Evolutionary conservation across 1,140 invertebrate genomes (phyloP), one percentile per base, ranked within the genome.

Genomic region (Araneus ventricosus): DNA sequence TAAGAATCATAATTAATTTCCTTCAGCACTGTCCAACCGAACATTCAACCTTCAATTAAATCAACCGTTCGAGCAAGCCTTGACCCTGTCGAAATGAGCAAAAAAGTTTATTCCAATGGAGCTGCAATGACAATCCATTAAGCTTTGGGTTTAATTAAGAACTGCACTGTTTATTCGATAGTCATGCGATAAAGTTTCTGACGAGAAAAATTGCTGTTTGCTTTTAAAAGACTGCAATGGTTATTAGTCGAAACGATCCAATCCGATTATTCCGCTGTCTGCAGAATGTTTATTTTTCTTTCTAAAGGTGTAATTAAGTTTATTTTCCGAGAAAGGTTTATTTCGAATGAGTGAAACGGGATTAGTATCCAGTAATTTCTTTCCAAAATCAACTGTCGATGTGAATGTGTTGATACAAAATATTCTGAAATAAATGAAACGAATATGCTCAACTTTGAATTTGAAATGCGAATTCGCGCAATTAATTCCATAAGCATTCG

Each of bases 1-100:
- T 20, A 75, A 34, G 30, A 75, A 75, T 75, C 30, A 75, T 75
- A 75, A 75, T 75, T 75, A 75, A 75, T 75, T 75, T 75, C 20
- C 30, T 75, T 75, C 10, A 37, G 17, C 30, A 34, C 30, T 75
- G 30, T 75, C 70, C 30, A 75, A 75, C 70, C 34, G 30, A 75
- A 75, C 70, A 34, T 37, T 75, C 30, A 75, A 75, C 27, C 70
- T 75, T 75, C 27, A 75, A 75, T 75, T 37, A 37, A 75, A 75
- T 75, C 30, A 75, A 75, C 30, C 70, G 5, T 75, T 75, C 70
- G 8, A 30, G 17, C 30, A 22, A 17, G 30, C 70, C 70, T 75
- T 75, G 70, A 75, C 70, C 70, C 70, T 22, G 27, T 75, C 17
- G 70, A 27, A 67, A n/a, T 27, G 27, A 67, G n/a, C n/a, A 63